These are phyloP conservation scores for Drosophila micromelanica DNA, from an alignment of 1,140 invertebrate species.

Conservation along the genomic window DNA sequence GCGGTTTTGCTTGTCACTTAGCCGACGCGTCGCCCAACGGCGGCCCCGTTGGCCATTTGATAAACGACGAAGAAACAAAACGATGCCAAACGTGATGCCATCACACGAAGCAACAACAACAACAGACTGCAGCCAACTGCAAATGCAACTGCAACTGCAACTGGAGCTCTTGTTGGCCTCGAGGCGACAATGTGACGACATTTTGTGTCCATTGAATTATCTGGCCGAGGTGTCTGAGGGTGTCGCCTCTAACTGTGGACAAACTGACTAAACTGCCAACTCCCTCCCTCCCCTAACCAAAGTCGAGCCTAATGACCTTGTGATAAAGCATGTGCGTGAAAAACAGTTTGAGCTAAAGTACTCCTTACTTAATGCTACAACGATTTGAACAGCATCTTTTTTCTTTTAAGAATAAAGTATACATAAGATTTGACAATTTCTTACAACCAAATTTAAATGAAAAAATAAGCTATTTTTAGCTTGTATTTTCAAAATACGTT, in stretches of 20 bases:
- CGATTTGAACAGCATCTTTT: not conserved
- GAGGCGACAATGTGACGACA: constrained; percentile 78
- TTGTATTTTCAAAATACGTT: too few species aligned
- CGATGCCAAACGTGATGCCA: constrained; percentile 57
- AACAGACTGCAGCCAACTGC: constrained; percentile 1
- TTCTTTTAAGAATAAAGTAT: not conserved
- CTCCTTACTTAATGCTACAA: not conserved
- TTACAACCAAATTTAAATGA: too few species aligned
- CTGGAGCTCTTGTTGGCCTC: constrained; percentile 17
- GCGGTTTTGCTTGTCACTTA: constrained; percentile 83
- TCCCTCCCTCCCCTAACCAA: constrained; percentile 6
- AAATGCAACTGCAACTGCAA: not conserved
- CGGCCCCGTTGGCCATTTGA: constrained; percentile 75
- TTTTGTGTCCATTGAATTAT: constrained; percentile 62
- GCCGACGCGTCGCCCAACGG: constrained; percentile 67
- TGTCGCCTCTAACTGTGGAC: constrained; percentile 26
- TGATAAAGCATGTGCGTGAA: constrained; percentile 21
- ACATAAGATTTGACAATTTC: too few species aligned
- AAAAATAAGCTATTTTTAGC: too few species aligned
- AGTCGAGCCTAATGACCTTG: constrained; percentile 18
- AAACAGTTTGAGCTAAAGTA: not conserved
- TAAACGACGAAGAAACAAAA: constrained; percentile 74
- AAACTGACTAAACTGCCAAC: not conserved
- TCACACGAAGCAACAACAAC: constrained; percentile 38
- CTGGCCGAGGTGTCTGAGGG: constrained; percentile 39